Percentiles rank a stretch among this genome's conserved stretches.
phyloP scores from a whole-genome alignment of 2,113 vertebrate species.

The Bubo blakistoni region DNA sequence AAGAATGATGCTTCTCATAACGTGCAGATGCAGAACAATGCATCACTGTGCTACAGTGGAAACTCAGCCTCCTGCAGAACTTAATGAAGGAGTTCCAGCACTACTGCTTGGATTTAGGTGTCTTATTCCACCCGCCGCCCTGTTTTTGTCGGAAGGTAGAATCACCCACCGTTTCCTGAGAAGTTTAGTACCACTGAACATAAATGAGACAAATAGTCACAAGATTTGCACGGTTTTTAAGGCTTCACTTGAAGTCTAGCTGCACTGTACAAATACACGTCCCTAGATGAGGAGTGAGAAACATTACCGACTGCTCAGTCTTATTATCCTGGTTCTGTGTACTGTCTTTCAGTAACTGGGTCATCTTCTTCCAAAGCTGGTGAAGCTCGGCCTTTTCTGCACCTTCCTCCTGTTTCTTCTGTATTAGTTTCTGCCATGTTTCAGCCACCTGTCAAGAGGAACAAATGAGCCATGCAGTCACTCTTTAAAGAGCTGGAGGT shows the following conservation, averaged over 20 bases:
- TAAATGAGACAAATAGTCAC: not conserved
- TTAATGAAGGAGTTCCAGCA: not conserved
- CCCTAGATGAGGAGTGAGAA: not conserved
- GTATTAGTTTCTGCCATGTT: slow-evolving; percentile 82
- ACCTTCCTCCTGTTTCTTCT: slow-evolving; percentile 77
- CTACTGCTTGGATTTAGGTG: not conserved
- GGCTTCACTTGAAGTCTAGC: not conserved
- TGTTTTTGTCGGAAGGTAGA: not conserved
- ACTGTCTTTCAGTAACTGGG: slow-evolving; percentile 75
- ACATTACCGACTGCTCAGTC: slow-evolving; percentile 82
- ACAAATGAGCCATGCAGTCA: not conserved
- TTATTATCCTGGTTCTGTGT: slow-evolving; percentile 78
- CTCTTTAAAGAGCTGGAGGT: not conserved
- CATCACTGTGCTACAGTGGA: not conserved
- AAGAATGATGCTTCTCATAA: not conserved
- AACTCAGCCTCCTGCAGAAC: not conserved
- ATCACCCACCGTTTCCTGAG: not conserved
- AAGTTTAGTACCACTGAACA: not conserved
- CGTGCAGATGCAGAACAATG: not conserved
- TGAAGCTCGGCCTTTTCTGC: slow-evolving; percentile 81
- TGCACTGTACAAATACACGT: not conserved
- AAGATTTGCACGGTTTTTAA: not conserved
- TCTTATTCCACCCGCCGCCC: not conserved
- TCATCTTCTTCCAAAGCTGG: slow-evolving; percentile 86
- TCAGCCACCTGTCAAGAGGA: slow-evolving; percentile 77